Base-by-base conservation (phyloP, 2,888 invertebrate genomes). In the Nomada flava region DNA sequence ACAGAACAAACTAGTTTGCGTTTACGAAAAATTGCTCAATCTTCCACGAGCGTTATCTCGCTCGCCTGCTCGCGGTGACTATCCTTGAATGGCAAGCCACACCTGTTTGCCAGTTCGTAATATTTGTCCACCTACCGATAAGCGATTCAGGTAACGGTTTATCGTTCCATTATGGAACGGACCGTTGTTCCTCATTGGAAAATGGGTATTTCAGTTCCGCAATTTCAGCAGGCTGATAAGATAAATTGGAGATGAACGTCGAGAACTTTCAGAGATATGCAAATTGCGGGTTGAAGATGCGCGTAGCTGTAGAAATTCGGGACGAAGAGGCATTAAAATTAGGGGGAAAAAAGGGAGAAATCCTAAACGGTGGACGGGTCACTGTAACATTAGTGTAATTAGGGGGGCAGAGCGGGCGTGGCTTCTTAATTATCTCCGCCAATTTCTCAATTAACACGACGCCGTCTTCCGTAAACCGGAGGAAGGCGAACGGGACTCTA, bases 391-490 rank as follows among this genome's bases (percentile, higher is more conserved):
- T 59, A 55, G 75, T 60, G 88, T 70, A 88, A 89, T 90, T 86
- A 89, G 57, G 64, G 36, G 62, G 77, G 68, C 60, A 74, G 82
- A 71, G 59, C 57, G 83, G 83, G 86, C 53, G 82, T 73, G 82
- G 90, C 63, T 85, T 85, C 89, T 89, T 88, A 84, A 89, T 90
- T 88, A 89, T 86, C 85, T 87, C 78, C 78, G 84, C 84, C 85
- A 89, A 90, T 90, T 85, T 88, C 86, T 87, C 90, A 82, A 89
- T 89, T 90, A 90, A 87, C 85, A 67, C 72, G 64, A 57, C 65
- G 62, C 26, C 63, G 72, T 63, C 26, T 68, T 63, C 26, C 10
- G 36, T 47, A 23, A 13, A 50, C 9, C 13, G 9, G n/a, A 52
- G 47, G 0, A 7, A 50, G 23, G 62, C 18, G 18, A n/a, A 52